A percentile compares a stretch with the other conserved stretches of the same genome.
These are phyloP conservation scores for Mesocricetus auratus DNA, from an alignment of 2,113 vertebrate species.

Conservation along the genomic window DNA sequence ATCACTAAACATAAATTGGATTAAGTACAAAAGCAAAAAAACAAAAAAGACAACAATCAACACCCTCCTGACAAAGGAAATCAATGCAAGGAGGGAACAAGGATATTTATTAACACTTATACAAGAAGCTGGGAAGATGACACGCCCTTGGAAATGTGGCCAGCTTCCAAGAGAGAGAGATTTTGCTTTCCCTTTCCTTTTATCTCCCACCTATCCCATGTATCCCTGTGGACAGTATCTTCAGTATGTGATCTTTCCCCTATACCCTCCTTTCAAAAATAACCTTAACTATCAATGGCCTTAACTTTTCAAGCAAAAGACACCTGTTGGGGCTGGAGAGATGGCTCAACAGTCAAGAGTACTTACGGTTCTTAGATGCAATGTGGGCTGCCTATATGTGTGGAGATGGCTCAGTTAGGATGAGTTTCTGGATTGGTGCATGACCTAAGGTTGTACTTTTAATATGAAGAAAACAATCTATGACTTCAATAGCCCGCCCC, in stretches of 20 bases:
- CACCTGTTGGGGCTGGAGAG: neutral
- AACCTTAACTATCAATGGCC: neutral
- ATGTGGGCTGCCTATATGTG: neutral
- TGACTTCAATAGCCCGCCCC: neutral
- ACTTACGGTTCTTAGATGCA: neutral
- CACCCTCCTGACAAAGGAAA: no score
- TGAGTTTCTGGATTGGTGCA: neutral
- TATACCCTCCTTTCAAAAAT: neutral
- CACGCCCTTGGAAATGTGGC: no score
- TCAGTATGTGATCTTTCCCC: no score
- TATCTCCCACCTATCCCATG: no score
- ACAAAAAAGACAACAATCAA: neutral
- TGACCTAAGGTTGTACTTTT: conserved; percentile 1
- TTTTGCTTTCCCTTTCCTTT: no score
- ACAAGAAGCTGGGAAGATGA: no score
- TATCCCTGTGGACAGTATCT: no score
- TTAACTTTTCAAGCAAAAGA: neutral
- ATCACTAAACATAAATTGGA: neutral
- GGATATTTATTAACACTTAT: no score
- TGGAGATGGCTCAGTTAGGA: neutral
- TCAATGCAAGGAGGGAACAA: no score
- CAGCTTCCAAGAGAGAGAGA: no score
- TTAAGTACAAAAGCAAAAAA: neutral
- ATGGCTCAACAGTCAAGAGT: neutral
- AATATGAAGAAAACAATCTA: conserved; percentile 33